Evolutionary conservation across 1,140 invertebrate genomes (phyloP).

Genomic region (Vanessa atalanta): DNA sequence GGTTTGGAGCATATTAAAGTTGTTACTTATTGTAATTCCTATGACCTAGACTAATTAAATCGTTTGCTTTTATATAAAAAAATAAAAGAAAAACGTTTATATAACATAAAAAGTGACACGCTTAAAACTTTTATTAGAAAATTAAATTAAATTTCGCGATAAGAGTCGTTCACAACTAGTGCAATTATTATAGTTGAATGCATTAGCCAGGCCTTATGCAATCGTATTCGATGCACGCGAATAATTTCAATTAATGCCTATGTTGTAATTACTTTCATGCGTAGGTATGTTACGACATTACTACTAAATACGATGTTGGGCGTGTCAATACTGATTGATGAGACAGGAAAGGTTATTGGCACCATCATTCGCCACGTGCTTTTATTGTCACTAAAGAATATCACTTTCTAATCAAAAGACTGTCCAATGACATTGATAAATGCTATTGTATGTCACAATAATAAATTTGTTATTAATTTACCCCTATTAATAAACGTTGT

Average conservation of each 20-base stretch:
- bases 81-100: too few species aligned
- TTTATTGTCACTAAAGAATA: constrained; percentile 10
- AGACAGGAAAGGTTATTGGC: constrained; percentile 42
- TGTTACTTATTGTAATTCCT: too few species aligned
- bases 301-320: constrained; percentile 31
- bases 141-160: too few species aligned
- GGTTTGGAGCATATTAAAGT: too few species aligned
- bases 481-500: too few species aligned
- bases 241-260: constrained; percentile 13
- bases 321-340: constrained; percentile 39
- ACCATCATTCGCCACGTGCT: constrained; percentile 28
- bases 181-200: neutral
- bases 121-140: too few species aligned
- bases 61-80: too few species aligned
- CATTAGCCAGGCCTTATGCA: constrained; percentile 2
- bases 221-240: neutral
- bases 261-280: constrained; percentile 8
- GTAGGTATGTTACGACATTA: constrained; percentile 23
- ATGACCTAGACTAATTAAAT: too few species aligned
- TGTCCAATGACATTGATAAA: neutral
- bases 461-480: too few species aligned
- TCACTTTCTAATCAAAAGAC: constrained; percentile 21
- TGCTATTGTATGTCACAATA: neutral
- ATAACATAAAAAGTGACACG: too few species aligned
- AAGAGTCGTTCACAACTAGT: too few species aligned